Percentiles rank a stretch among this genome's conserved stretches.
Conservation (phyloP, 2,888 invertebrate genomes). For the Scaptomyza polygonia region DNA sequence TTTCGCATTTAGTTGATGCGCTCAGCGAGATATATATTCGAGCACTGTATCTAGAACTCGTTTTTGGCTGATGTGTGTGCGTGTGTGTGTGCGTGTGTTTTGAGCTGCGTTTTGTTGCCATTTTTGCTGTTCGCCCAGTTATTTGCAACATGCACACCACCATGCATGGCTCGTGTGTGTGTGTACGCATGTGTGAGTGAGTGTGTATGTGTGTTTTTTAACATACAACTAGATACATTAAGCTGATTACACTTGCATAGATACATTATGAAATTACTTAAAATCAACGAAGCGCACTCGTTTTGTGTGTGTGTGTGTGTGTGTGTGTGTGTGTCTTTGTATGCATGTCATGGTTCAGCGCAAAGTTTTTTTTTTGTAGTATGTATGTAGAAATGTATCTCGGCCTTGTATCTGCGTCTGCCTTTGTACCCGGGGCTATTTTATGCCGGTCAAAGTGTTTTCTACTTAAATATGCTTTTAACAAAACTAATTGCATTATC, state of each 20-base stretch:
- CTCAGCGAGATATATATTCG: conserved; percentile 55
- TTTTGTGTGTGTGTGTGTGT: conserved; percentile 8
- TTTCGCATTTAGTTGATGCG: conserved; percentile 67
- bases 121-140: conserved; percentile 69
- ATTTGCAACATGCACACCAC: conserved; percentile 76
- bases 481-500: conserved; percentile 52
- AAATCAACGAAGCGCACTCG: conserved; percentile 68
- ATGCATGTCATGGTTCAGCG: conserved; percentile 55
- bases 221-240: conserved; percentile 52
- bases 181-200: conserved; percentile 40
- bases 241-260: conserved; percentile 72
- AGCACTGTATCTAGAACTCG: conserved; percentile 72
- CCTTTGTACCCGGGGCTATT: conserved; percentile 28
- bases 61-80: conserved; percentile 37
- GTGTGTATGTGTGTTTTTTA: conserved; percentile 26
- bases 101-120: conserved; percentile 14
- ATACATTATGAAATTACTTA: conserved; percentile 68
- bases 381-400: conserved; percentile 25
- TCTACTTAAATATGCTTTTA: conserved; percentile 21
- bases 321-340: conserved; percentile 3
- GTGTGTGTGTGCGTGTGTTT: conserved; percentile 2
- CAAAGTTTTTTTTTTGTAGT: conserved; percentile 1
- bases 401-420: conserved; percentile 27
- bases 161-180: conserved; percentile 42
- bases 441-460: conserved; percentile 25